Conservation (phyloP, 2,888 invertebrate species). For the Synanthedon tipuliformis region DNA sequence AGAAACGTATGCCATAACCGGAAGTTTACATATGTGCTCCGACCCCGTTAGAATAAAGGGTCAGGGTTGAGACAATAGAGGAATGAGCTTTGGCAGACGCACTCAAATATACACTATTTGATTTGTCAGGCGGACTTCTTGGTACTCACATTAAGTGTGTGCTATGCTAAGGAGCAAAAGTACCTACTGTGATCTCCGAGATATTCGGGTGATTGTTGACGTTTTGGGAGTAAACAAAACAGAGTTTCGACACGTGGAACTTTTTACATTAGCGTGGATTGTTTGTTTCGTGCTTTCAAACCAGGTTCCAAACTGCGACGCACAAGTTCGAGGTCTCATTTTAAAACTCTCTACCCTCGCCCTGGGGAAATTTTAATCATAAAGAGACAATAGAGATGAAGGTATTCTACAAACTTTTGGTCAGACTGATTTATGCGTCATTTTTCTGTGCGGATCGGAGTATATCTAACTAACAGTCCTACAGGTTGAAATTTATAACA, state of each 20-base stretch:
- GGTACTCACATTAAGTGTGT: no score
- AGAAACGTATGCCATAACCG: no score
- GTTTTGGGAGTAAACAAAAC: conserved; percentile 50
- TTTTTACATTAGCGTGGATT: conserved; percentile 59
- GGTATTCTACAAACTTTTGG: conserved; percentile 38
- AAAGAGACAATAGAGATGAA: conserved; percentile 54
- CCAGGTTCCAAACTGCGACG: conserved; percentile 41
- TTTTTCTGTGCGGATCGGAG: conserved; percentile 21
- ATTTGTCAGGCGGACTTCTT: no score
- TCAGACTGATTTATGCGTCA: conserved; percentile 34
- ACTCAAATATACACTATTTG: no score
- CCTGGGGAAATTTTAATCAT: conserved; percentile 50
- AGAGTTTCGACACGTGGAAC: conserved; percentile 40
- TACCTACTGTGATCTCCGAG: no score
- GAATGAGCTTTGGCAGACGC: no score
- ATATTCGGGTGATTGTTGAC: conserved; percentile 19
- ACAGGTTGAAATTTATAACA: no score
- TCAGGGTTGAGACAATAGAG: no score
- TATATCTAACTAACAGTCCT: conserved; percentile 12
- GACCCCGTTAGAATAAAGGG: no score
- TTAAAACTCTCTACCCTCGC: conserved; percentile 44
- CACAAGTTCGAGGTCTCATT: conserved; percentile 55
- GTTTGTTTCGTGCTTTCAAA: conserved; percentile 54
- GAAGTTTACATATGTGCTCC: no score
- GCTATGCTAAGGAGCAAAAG: no score